Evolutionary conservation across 2,888 invertebrate genomes (phyloP), one percentile per base, ranked within the genome.

Genomic region (Heliconius aoede): DNA sequence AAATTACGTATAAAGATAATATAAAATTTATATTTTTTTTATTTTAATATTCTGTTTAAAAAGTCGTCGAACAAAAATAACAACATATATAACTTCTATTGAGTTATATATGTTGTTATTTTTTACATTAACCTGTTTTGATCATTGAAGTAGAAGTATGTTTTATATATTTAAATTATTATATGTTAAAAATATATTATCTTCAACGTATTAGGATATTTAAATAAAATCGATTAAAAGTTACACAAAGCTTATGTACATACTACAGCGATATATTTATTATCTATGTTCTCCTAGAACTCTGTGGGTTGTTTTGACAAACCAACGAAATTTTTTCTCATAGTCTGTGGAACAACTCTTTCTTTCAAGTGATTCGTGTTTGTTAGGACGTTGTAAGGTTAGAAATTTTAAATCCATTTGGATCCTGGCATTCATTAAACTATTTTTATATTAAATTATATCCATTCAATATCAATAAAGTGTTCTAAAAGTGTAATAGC

Each of bases 351-450:
- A 8, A 32, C 7, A 32, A 69, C 55, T 69, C 69, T 69, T 69
- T 69, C 69, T 69, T 85, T 83, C 84, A 82, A 87, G 86, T 88
- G 86, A 83, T 86, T 87, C 88, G 87, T 89, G 85, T 88, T 87
- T 86, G 90, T 86, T 80, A 86, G 87, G 93, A 91, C 93, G 92
- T 91, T 91, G 86, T 86, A 85, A 94, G 94, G 94, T 94, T 94
- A 93, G 93, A 86, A 86, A 83, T 65, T 86, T 88, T 87, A 85
- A 83, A 94, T 92, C 92, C 80, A 73, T 81, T 82, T 80, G 72
- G 87, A 93, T 93, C 93, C 74, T 13, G 77, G 78, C 72, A 28
- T 36, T 61, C 62, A 46, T 65, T 65, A 8, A 65, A n/a, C 32
- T 67, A 65, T 60, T 74, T 79, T 71, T 46, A 46, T 36, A 24